A percentile compares a stretch with the other conserved stretches of the same genome.
Evolutionary conservation across 53 echinoderm and acorn worm species (phyloP).

Genomic region (Hippasteria phrygiana): DNA sequence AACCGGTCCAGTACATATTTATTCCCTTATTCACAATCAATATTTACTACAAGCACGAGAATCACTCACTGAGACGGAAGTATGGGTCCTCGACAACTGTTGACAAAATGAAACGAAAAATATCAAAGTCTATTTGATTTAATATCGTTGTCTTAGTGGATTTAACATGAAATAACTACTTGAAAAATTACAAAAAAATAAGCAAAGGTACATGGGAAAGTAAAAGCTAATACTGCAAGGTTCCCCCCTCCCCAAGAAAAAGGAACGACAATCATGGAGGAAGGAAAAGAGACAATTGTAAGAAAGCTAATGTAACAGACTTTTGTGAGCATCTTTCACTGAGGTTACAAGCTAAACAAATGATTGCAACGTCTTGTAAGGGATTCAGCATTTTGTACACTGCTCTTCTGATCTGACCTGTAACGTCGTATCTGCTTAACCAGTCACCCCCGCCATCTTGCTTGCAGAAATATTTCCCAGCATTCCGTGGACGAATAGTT

Average conservation of each 20-base stretch:
- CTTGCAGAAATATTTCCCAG: constrained; percentile 39
- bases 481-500: constrained; percentile 2
- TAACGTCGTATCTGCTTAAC: constrained; percentile 6
- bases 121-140: neutral
- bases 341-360: neutral
- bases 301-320: too few species aligned
- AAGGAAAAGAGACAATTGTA: too few species aligned
- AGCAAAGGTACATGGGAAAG: too few species aligned
- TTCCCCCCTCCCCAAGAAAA: too few species aligned
- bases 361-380: neutral
- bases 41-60: neutral
- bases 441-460: neutral
- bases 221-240: too few species aligned
- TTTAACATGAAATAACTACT: too few species aligned
- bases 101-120: neutral
- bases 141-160: too few species aligned
- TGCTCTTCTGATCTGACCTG: neutral
- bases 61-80: neutral
- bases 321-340: too few species aligned
- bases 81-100: neutral
- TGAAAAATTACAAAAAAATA: too few species aligned
- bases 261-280: too few species aligned
- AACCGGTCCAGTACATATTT: too few species aligned
- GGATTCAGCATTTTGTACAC: neutral
- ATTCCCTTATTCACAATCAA: too few species aligned